Evolutionary conservation across 2,113 vertebrate species (phyloP).

Genomic region (Malurus cyaneus): DNA sequence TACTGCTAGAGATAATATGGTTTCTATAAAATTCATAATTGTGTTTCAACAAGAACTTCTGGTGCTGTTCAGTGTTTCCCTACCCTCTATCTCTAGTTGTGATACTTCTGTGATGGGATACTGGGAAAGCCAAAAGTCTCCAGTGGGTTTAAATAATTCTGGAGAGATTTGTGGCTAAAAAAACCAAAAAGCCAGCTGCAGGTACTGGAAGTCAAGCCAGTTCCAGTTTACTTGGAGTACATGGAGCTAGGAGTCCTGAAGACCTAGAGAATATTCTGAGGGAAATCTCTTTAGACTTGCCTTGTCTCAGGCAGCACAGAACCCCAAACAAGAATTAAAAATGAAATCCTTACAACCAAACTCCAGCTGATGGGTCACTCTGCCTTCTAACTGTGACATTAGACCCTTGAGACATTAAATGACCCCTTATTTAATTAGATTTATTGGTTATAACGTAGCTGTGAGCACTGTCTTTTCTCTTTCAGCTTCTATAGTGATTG

Average conservation of each 20-base stretch:
- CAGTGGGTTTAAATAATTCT: background rate
- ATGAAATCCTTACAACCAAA: background rate
- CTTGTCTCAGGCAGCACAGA: background rate
- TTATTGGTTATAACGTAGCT: background rate
- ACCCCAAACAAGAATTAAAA: background rate
- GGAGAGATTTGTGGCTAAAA: background rate
- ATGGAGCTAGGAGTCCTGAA: background rate
- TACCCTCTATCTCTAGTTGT: background rate
- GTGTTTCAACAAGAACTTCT: background rate
- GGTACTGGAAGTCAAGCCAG: background rate
- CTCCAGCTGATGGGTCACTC: background rate
- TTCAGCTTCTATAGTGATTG: slow-evolving; percentile 94
- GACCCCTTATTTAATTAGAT: background rate
- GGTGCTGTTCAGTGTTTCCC: background rate
- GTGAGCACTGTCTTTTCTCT: slow-evolving; percentile 40
- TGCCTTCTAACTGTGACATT: background rate
- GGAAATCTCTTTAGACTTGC: background rate
- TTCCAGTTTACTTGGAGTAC: background rate
- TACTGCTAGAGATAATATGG: background rate
- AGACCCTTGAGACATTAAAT: background rate
- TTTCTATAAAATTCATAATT: background rate
- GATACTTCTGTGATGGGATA: background rate
- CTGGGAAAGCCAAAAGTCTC: background rate
- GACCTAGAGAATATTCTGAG: background rate
- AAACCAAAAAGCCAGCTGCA: background rate